phyloP scores from a whole-genome alignment of 2,888 invertebrate genomes.

The Eristalis pertinax region DNA sequence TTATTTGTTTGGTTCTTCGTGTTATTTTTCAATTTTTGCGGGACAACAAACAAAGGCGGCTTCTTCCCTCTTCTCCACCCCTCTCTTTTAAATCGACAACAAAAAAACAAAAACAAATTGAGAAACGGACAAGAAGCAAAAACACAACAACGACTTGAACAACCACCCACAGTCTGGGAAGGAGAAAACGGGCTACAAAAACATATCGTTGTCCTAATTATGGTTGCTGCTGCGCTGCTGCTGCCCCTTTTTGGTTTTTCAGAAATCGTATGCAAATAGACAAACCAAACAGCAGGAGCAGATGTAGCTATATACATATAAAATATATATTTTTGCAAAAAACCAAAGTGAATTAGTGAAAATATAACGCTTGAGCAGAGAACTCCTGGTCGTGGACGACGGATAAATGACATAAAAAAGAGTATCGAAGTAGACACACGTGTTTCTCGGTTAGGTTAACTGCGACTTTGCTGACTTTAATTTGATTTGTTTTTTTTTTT shows the following conservation, averaged over 20 bases:
- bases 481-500: conserved; percentile 9
- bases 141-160: conserved; percentile 13
- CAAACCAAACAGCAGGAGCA: conserved; percentile 6
- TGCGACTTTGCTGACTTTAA: conserved; percentile 55
- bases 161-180: conserved; percentile 33
- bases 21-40: conserved; percentile 34
- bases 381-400: conserved; percentile 47
- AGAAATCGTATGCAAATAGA: conserved; percentile 49
- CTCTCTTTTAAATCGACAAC: conserved; percentile 10
- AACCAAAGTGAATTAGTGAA: conserved; percentile 17
- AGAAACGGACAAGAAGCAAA: background rate
- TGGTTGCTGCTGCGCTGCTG: conserved; percentile 7
- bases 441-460: conserved; percentile 54
- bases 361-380: conserved; percentile 1
- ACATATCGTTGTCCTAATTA: conserved; percentile 63
- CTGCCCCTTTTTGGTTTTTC: conserved; percentile 54
- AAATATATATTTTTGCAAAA: background rate
- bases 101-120: conserved; percentile 4
- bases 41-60: conserved; percentile 51
- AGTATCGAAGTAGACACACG: conserved; percentile 51
- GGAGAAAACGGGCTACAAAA: conserved; percentile 34
- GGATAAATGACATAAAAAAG: conserved; percentile 7
- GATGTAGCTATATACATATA: background rate
- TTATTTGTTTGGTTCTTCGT: conserved; percentile 49
- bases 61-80: conserved; percentile 4